phyloP scores from a whole-genome alignment of 2,113 vertebrate genomes.

The Bubo bubo region DNA sequence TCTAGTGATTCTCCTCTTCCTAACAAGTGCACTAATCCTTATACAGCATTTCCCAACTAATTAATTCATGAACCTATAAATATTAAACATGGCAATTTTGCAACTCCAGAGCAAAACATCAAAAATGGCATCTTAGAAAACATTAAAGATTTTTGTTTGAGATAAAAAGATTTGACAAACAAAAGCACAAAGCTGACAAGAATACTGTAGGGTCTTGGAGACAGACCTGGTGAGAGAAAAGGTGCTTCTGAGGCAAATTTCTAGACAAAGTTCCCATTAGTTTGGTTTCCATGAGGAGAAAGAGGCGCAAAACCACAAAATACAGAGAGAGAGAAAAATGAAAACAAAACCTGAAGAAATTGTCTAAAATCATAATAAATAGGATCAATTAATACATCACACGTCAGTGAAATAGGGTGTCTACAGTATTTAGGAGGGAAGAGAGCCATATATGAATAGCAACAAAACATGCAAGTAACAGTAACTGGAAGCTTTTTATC shows the following conservation, averaged over 20 bases:
- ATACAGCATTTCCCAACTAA: constrained; percentile 41
- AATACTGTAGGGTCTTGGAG: not conserved
- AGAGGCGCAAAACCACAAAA: not conserved
- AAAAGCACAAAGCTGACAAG: not conserved
- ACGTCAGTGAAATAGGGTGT: not conserved
- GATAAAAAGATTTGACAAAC: constrained; percentile 30
- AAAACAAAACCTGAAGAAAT: not conserved
- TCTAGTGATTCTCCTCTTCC: not conserved
- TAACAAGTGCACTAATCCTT: not conserved
- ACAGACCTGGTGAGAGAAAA: not conserved
- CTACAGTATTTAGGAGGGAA: not conserved
- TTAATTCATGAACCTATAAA: constrained; percentile 67
- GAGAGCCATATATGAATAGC: not conserved
- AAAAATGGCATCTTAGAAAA: constrained; percentile 21
- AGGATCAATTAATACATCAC: not conserved
- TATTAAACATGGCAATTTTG: constrained; percentile 57
- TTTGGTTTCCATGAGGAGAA: not conserved
- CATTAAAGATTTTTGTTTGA: constrained; percentile 37
- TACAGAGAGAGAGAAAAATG: not conserved
- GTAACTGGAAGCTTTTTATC: not conserved
- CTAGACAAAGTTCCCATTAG: not conserved
- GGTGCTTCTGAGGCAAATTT: not conserved
- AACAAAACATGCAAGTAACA: not conserved
- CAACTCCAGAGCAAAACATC: constrained; percentile 47
- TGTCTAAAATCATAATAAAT: not conserved